Evolutionary conservation across 2,888 invertebrate genomes (phyloP).

Genomic region (Eupithecia abbreviata): DNA sequence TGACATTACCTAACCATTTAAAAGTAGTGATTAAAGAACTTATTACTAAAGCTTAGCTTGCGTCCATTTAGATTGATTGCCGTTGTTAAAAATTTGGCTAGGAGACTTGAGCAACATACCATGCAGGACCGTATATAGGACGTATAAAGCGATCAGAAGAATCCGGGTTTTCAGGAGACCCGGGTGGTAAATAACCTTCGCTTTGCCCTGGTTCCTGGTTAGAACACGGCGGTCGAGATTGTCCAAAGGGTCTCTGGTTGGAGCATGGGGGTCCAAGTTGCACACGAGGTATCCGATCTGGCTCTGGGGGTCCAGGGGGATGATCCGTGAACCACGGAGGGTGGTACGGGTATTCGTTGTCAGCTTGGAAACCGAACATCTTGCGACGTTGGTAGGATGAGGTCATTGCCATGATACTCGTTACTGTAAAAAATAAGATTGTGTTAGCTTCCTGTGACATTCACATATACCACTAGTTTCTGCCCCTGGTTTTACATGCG

Average conservation of each 20-base stretch:
- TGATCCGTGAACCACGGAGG: conserved; percentile 6
- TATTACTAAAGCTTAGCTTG: not conserved
- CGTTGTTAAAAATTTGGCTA: not conserved
- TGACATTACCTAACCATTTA: too few species aligned
- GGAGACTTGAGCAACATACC: not conserved
- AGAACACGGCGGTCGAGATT: not conserved
- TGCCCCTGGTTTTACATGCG: too few species aligned
- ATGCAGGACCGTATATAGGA: not conserved
- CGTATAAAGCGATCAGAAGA: not conserved
- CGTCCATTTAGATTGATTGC: not conserved
- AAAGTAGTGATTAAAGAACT: too few species aligned
- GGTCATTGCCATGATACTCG: conserved; percentile 12
- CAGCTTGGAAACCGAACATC: not conserved
- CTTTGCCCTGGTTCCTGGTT: not conserved
- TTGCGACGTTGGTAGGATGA: conserved; percentile 13
- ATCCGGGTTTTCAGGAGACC: not conserved
- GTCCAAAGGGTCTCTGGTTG: not conserved
- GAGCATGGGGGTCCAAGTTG: not conserved
- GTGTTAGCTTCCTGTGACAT: not conserved
- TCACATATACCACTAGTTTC: not conserved
- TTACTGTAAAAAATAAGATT: conserved; percentile 11
- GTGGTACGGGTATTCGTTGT: not conserved
- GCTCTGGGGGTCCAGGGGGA: not conserved
- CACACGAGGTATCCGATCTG: not conserved
- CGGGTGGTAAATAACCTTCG: not conserved